phyloP scores from a whole-genome alignment of 2,113 vertebrate genomes.

The Morone saxatilis region DNA sequence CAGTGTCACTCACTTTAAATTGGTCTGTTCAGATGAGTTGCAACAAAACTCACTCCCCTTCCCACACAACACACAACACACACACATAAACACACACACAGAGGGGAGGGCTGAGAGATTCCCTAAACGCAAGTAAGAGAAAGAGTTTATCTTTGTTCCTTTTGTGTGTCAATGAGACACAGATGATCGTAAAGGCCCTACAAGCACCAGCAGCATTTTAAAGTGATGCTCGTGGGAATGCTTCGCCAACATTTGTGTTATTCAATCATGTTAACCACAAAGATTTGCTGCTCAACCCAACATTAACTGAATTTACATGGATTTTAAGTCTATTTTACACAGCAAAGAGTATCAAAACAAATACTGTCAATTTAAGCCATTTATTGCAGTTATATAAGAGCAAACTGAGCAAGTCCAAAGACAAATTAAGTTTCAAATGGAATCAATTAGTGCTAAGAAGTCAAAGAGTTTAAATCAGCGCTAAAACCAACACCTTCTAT shows the following conservation, averaged over 20 bases:
- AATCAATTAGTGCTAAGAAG: no score
- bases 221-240: constrained; percentile 54
- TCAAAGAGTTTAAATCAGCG: neutral
- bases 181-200: constrained; percentile 54
- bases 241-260: neutral
- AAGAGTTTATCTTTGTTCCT: constrained; percentile 71
- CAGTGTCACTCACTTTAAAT: constrained; percentile 71
- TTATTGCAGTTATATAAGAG: neutral
- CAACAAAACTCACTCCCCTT: constrained; percentile 61
- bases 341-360: neutral
- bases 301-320: neutral
- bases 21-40: constrained; percentile 66
- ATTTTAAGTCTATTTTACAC: neutral
- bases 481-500: neutral
- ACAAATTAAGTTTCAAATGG: neutral
- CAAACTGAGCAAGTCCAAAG: neutral
- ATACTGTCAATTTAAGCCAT: neutral
- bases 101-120: constrained; percentile 51
- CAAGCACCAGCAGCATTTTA: constrained; percentile 12
- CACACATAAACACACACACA: constrained; percentile 27
- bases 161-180: constrained; percentile 56
- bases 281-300: neutral
- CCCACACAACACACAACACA: constrained; percentile 52
- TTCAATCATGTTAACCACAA: neutral
- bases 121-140: constrained; percentile 45